Evolutionary conservation across 1,140 invertebrate species (phyloP), one percentile per base, ranked within the genome.

Genomic region (Agrypnia vestita): DNA sequence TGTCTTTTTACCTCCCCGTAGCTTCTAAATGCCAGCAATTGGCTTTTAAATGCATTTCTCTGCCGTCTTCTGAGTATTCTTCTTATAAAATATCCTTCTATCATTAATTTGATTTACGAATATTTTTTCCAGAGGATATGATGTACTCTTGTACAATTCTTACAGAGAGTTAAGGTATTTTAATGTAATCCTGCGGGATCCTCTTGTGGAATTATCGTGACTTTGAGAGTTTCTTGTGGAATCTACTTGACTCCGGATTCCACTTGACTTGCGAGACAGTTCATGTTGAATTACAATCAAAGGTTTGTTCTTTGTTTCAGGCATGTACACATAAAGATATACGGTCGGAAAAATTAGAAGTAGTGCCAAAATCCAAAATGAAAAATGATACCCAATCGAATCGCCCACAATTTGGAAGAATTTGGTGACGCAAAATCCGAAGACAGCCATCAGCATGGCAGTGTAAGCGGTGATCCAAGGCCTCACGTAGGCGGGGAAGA

Each of bases 211-310:
- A n/a, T n/a, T n/a, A n/a, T n/a, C n/a, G n/a, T n/a, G n/a, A n/a
- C n/a, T n/a, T n/a, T n/a, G n/a, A n/a, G n/a, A 19, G 17, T 10
- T 73, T 73, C 49, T 73, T 47, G 6, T 35, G 47, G 8, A 49
- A 35, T 15, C 35, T 8, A 9, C 8, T 46, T 49, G 49, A 51
- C 11, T 51, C 1, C 49, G 1, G 1, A 51, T 6, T 35, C 6
- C 25, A 62, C 8, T 55, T 0, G 6, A 0, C 9, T 73, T 53
- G 25, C 17, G 11, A 6, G n/a, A 17, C 9, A 77, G 21, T 13
- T 77, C 61, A 47, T 67, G 17, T 67, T 77, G 75, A 43, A 77
- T 77, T 67, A 64, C 43, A 49, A 64, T 21, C 4, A 77, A n/a
- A 1, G 75, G 4, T 21, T 77, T 64, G 4, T 67, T 47, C 21